Evolutionary conservation across 2,888 invertebrate species (phyloP).

Genomic region (Agapetus fuscipes): DNA sequence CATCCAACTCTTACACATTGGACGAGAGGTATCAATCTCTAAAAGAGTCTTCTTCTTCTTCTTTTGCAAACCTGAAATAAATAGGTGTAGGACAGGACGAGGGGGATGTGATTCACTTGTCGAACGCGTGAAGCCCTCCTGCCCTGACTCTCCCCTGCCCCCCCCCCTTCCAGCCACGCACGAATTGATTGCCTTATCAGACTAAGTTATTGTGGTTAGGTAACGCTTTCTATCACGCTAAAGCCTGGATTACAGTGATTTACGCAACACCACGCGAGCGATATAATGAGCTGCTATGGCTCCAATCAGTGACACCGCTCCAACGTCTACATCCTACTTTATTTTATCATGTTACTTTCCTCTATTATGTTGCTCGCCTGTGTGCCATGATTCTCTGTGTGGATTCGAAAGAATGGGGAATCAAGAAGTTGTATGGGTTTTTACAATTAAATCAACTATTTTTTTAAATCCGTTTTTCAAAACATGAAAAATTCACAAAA

Average conservation of each 20-base stretch:
- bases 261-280: conserved; percentile 11
- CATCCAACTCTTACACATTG: too few relatives aligned
- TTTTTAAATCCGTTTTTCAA: too few relatives aligned
- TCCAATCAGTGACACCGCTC: conserved; percentile 10
- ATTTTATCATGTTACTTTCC: too few relatives aligned
- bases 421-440: too few relatives aligned
- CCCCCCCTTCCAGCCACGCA: too few relatives aligned
- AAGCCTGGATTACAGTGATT: conserved; percentile 13
- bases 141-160: conserved; percentile 3
- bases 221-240: conserved; percentile 10
- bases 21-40: too few relatives aligned
- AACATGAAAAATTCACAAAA: too few relatives aligned
- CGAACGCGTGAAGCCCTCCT: conserved; percentile 8
- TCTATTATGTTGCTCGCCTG: too few relatives aligned
- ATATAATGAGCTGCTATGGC: conserved; percentile 9
- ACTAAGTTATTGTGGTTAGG: conserved; percentile 16
- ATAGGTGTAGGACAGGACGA: background rate
- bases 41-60: conserved; percentile 11
- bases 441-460: too few relatives aligned
- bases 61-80: conserved; percentile 4
- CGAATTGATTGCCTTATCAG: conserved; percentile 19
- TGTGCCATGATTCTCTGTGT: too few relatives aligned
- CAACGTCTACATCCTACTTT: too few relatives aligned
- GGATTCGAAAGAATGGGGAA: too few relatives aligned
- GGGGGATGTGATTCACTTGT: conserved; percentile 10